Base-by-base conservation (phyloP, 2,888 invertebrate genomes). In the Onchidella celtica region DNA sequence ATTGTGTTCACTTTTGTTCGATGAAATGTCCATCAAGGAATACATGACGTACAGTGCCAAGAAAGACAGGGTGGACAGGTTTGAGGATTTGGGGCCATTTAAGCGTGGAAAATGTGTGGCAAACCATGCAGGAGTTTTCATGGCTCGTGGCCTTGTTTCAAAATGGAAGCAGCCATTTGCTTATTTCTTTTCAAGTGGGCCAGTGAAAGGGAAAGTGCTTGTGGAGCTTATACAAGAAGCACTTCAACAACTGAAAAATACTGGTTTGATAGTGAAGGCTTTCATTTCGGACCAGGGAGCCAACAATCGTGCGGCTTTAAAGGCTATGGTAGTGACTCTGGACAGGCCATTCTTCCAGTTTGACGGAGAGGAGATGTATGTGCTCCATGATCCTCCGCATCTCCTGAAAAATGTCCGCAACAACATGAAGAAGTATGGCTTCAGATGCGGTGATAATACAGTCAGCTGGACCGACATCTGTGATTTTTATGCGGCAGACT, bases 81-180 rank as follows among this genome's bases (percentile, higher is more conserved):
- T 76, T 9, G 65, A 76, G 29, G 76, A 76, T 47, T 76, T 76
- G 32, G 76, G 76, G 17, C 38, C n/a, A n/a, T 47, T 17, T 17
- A n/a, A 24, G 2, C 6, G 63, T n/a, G n/a, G 40, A 4, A 38
- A 11, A 17, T 29, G 14, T 38, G 47, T 27, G 63, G 76, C 76
- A 14, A 76, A 76, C 29, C 76, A 76, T 38, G 65, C 65, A 9
- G 9, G 29, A 9, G 65, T 65, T 3, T 76, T 76, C 32, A n/a
- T 76, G 65, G 76, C 24, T 2, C 2, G 76, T 6, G 76, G 76
- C 11, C 9, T 65, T 4, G 3, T 65, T 6, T 3, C 29, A 24
- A 38, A 63, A 27, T 76, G 76, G 65, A 76, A 76, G 36, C 76
- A 76, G 29, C 76, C 11, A n/a, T 76, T 47, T 61, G 61, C 14